Evolutionary conservation across 2,113 vertebrate species (phyloP).

Genomic region (Malurus cyaneus): DNA sequence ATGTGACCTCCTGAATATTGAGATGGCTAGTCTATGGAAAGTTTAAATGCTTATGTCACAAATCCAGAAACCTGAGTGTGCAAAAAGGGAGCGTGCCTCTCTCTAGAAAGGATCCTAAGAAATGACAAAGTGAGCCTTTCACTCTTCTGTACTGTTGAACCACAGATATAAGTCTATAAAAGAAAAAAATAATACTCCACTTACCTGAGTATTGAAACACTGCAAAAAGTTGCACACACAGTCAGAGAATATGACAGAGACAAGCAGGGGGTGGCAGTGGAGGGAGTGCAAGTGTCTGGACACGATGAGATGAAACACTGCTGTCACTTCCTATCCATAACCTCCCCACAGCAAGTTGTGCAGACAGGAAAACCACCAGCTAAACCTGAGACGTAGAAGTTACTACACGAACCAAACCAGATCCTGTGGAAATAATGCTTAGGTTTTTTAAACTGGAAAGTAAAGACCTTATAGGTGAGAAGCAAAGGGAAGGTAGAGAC

Average conservation of each 20-base stretch:
- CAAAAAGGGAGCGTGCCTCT: neutral
- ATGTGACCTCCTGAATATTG: neutral
- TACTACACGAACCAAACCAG: slow-evolving; percentile 17
- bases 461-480: slow-evolving; percentile 4
- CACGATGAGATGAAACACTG: neutral
- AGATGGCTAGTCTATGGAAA: neutral
- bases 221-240: neutral
- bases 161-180: neutral
- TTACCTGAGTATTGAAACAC: neutral
- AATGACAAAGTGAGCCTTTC: neutral
- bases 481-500: slow-evolving; percentile 11
- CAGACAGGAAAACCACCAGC: neutral
- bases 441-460: slow-evolving; percentile 40
- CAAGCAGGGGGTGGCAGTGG: neutral
- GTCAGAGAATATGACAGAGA: neutral
- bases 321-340: neutral
- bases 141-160: neutral
- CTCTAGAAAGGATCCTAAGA: neutral
- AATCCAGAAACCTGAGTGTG: neutral
- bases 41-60: neutral
- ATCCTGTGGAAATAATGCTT: slow-evolving; percentile 20
- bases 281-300: neutral
- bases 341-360: neutral
- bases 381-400: slow-evolving; percentile 7
- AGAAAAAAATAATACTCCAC: neutral